Evolutionary conservation across 2,797 vertebrate genomes (phyloP), one percentile per base, ranked within the genome.

Genomic region (Prionace glauca): DNA sequence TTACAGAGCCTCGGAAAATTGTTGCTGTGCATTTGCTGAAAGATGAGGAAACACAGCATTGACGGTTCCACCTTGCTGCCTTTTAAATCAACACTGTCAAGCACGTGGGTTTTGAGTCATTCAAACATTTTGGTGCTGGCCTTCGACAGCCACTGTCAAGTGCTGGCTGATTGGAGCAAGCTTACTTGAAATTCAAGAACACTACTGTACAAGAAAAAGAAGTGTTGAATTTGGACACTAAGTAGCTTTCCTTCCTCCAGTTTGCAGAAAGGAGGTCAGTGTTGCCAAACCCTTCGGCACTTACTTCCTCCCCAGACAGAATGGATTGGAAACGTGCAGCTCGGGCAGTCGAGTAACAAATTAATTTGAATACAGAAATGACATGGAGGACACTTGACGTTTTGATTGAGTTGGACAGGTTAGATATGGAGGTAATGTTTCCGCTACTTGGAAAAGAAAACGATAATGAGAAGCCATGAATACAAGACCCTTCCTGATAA

Each of bases 221-320:
- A 67, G 62, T 92, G n/a, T 69, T 84, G 81, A 92, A 92, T 69
- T 92, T 92, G 90, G 90, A 36, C 90, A 67, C 1, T 67, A 41
- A 24, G 41, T 10, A 10, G 10, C 41, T 36, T 92, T 92, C 62
- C 90, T 92, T 92, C 41, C 90, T 36, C 18, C 41, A 69, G 90
- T 92, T 69, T 65, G 16, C n/a, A 24, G 18, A 92, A 92, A 41
- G 36, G 90, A 12, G 20, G 2, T 26, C 65, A n/a, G 20, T 67
- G 62, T 67, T 67, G 90, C 62, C 62, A 92, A 41, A 36, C 18
- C 36, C 22, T 69, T 69, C 65, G 4, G 36, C 2, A 69, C 62
- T 41, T 36, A 29, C 41, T 69, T n/a, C 65, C 65, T n/a, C 62
- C 69, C 65, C 65, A 36, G n/a, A 92, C 1, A 67, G 62, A 92